Evolutionary conservation across 2,888 invertebrate species (phyloP), one percentile per base, ranked within the genome.

Genomic region (Actias luna): DNA sequence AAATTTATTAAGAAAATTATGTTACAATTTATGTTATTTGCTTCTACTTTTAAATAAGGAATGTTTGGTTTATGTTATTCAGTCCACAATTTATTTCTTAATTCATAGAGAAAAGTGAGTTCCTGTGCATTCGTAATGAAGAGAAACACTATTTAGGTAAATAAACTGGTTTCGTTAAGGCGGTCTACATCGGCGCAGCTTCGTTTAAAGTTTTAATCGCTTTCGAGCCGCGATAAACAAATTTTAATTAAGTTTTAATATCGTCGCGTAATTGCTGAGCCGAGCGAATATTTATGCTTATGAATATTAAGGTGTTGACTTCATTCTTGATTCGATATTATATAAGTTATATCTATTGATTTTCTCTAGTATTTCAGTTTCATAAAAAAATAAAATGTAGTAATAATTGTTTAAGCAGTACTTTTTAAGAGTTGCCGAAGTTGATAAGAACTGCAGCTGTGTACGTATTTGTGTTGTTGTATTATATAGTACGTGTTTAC

Each of bases 231-330:
- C 86, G 91, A 91, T 91, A 89, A 92, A 90, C 90, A 90, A 91
- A 91, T 91, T 92, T 92, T 91, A 91, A 92, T 92, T 91, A 91
- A 89, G 88, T 91, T 92, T 92, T 91, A 92, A 92, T 92, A 92
- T 92, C 87, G 89, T 88, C 88, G 84, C 90, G 88, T 90, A 92
- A 92, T 92, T 90, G 88, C 88, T 80, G 84, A 85, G 84, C 84
- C 88, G 86, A 80, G 79, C 77, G 83, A 84, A 87, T 89, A 86
- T 76, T 73, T 74, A 85, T 80, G 83, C 84, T 85, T 84, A 87
- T 88, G 85, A 88, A 88, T 88, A 88, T 85, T 72, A 67, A 63
- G 60, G 25, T 25, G 22, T 64, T 63, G 29, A 55, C 55, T 65
- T 12, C n/a, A 52, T 22, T 33, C 52, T 58, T 60, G 22, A 62